Evolutionary conservation across 2,888 invertebrate species (phyloP), one percentile per base, ranked within the genome.

Genomic region (Pseudeuparius sepicola): DNA sequence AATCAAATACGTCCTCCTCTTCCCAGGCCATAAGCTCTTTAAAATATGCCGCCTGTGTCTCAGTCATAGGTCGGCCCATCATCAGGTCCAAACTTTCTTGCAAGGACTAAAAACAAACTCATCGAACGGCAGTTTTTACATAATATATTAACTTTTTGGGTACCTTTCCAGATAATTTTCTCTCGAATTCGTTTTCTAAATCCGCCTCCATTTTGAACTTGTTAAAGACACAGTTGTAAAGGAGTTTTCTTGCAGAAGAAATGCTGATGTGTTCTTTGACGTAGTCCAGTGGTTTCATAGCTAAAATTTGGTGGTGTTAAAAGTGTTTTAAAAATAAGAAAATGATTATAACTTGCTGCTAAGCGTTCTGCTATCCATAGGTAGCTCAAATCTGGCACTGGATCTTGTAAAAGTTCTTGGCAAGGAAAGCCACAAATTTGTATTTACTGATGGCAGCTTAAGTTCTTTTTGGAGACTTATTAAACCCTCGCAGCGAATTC

Each of bases 331-430:
- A 20, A 20, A 20, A 20, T 20, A 20, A 6, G n/a, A 20, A 20
- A 20, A 20, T n/a, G n/a, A 20, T n/a, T 20, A 7, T 20, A 7
- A 20, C 20, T 20, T 20, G n/a, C 20, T 20, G 20, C 20, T 20
- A 14, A 78, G 57, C 37, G 63, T 63, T 28, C 64, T 57, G 32
- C 75, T 67, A 50, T 83, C 77, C 40, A 86, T 68, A 1, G 84
- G 83, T 32, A 88, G 61, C 44, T 82, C 73, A 56, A 87, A 87
- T 44, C 81, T 70, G 0, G 81, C 78, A 42, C 74, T 78, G 23
- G 75, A 73, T 24, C 85, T 68, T 0, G 78, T 76, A 59, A 84
- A 85, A n/a, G 78, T 73, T 27, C 85, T 62, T 0, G 85, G 85
- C 44, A 80, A 66, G 45, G 75, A 74, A 10, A 77, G 61, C 72